A percentile compares a stretch with the other conserved stretches of the same genome.
Evolutionary conservation across 2,888 invertebrate genomes (phyloP).

Genomic region (Tiliacea aurago): DNA sequence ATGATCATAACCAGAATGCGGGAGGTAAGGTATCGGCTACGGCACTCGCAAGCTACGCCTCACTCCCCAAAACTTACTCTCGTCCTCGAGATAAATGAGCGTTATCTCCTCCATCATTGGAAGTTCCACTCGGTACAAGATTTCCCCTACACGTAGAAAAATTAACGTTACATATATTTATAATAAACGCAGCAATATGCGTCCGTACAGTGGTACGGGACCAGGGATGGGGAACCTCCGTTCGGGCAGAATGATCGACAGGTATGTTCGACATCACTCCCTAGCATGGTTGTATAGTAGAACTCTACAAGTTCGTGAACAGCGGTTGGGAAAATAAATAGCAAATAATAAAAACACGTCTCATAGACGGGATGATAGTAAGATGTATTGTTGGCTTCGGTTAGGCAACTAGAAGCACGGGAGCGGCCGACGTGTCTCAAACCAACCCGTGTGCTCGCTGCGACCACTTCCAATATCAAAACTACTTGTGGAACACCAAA

Average conservation of each 20-base stretch:
- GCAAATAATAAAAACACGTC: constrained; percentile 81
- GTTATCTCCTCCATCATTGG: constrained; percentile 98
- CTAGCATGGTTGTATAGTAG: constrained; percentile 68
- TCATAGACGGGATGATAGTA: constrained; percentile 73
- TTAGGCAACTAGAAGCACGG: constrained; percentile 90
- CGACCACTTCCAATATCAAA: constrained; percentile 77
- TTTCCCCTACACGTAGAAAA: constrained; percentile 94
- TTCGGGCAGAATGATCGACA: constrained; percentile 57
- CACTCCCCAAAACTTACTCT: constrained; percentile 92
- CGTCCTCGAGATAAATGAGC: constrained; percentile 98
- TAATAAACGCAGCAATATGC: constrained; percentile 73
- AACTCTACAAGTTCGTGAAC: constrained; percentile 78
- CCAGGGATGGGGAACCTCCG: constrained; percentile 62
- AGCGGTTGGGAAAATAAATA: constrained; percentile 82
- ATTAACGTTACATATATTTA: constrained; percentile 89
- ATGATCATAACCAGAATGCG: constrained; percentile 91
- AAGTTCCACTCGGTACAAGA: constrained; percentile 98
- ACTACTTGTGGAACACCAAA: constrained; percentile 82
- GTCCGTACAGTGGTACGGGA: constrained; percentile 67
- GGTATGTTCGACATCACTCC: constrained; percentile 57
- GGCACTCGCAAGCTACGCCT: constrained; percentile 93
- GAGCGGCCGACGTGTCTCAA: constrained; percentile 80
- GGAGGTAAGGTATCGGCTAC: constrained; percentile 91
- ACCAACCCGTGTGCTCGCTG: constrained; percentile 82
- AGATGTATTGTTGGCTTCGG: constrained; percentile 76